Evolutionary conservation across 2,888 invertebrate species (phyloP).

Genomic region (Sminthurinus aureus): DNA sequence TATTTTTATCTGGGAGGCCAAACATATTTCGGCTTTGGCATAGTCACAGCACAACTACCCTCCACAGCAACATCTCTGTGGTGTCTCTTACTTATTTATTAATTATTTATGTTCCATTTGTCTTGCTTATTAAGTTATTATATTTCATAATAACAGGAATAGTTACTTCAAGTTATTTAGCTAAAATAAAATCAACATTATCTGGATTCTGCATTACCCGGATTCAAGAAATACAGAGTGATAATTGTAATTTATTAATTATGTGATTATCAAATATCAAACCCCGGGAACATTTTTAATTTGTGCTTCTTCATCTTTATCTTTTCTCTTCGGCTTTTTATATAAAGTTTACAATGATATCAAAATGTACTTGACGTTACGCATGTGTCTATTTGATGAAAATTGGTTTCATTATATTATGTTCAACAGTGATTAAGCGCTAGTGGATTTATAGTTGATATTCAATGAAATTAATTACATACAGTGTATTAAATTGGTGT

Average conservation of each 20-base stretch:
- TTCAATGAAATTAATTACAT: too few species aligned
- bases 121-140: not conserved
- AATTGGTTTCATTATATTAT: not conserved
- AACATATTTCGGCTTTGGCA: constrained; percentile 18
- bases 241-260: too few species aligned
- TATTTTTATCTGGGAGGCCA: constrained; percentile 35
- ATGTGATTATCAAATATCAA: too few species aligned
- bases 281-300: too few species aligned
- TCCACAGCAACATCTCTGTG: not conserved
- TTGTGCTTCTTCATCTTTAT: not conserved
- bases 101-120: not conserved
- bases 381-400: not conserved
- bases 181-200: too few species aligned
- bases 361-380: not conserved
- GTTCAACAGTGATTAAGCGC: too few species aligned
- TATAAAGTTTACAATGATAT: not conserved
- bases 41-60: not conserved
- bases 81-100: not conserved
- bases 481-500: too few species aligned
- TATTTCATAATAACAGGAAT: not conserved
- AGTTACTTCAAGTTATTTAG: too few species aligned
- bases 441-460: too few species aligned
- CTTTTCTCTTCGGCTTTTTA: not conserved
- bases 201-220: too few species aligned
- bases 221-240: too few species aligned